phyloP scores from a whole-genome alignment of 2,888 invertebrate genomes.

The Drosophila gaucha region DNA sequence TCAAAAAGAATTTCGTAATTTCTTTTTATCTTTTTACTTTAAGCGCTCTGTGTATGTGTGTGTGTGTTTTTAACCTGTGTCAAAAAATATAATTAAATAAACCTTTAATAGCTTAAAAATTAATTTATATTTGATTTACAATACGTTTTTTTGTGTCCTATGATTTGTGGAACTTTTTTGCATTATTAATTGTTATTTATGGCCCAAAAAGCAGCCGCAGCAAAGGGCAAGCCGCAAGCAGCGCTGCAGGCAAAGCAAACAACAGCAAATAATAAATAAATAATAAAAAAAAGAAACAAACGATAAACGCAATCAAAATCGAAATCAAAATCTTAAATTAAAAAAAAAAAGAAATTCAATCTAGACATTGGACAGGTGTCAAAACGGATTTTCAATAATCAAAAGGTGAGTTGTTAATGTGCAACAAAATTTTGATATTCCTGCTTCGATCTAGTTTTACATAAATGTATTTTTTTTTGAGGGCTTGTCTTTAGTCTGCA shows the following conservation, averaged over 20 bases:
- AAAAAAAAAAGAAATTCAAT: slow-evolving; percentile 9
- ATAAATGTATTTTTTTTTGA: no score
- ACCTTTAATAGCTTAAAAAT: neutral
- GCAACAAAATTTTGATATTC: slow-evolving; percentile 27
- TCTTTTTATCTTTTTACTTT: neutral
- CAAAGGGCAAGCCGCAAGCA: slow-evolving; percentile 5
- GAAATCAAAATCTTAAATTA: slow-evolving; percentile 1
- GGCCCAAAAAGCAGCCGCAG: slow-evolving; percentile 22
- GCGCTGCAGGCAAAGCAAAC: neutral
- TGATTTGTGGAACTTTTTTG: slow-evolving; percentile 55
- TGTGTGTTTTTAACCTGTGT: neutral
- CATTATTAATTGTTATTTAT: slow-evolving; percentile 63
- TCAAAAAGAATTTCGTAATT: slow-evolving; percentile 1
- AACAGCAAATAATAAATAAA: neutral
- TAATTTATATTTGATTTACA: slow-evolving; percentile 10
- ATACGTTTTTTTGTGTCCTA: slow-evolving; percentile 39
- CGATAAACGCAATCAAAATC: slow-evolving; percentile 15
- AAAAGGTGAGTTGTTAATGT: slow-evolving; percentile 51
- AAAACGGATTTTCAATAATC: slow-evolving; percentile 52
- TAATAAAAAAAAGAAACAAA: neutral
- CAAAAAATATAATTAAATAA: neutral
- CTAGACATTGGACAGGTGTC: slow-evolving; percentile 29
- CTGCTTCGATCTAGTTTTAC: neutral
- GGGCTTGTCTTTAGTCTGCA: slow-evolving; percentile 6
- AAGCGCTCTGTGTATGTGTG: no score